These are phyloP conservation scores for Nothobranchius furzeri DNA, from an alignment of 2,113 vertebrate genomes.

Conservation along the genomic window DNA sequence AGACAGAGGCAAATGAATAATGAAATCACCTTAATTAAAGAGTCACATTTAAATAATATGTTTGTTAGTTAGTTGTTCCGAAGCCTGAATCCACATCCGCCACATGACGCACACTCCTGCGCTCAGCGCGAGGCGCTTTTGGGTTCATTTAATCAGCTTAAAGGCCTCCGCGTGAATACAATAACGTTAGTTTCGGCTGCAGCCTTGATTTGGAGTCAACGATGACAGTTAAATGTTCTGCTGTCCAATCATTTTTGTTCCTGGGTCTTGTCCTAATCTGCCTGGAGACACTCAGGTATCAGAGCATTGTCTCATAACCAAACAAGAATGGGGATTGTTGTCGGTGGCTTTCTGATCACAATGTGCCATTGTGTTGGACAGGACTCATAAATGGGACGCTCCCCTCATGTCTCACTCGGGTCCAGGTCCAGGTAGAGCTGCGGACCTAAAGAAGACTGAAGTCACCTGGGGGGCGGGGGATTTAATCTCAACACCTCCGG, in stretches of 20 bases:
- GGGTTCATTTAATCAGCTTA: constrained; percentile 77
- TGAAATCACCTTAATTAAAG: too few species aligned
- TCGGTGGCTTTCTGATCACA: constrained; percentile 68
- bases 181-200: constrained; percentile 78
- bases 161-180: constrained; percentile 79
- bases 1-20: too few species aligned
- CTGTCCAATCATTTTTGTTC: neutral
- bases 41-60: too few species aligned
- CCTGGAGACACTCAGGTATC: constrained; percentile 52
- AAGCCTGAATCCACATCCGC: constrained; percentile 76
- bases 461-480: too few species aligned
- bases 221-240: neutral
- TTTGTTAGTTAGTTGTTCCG: too few species aligned
- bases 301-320: constrained; percentile 67
- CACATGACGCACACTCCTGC: constrained; percentile 30
- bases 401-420: constrained; percentile 46
- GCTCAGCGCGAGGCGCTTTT: constrained; percentile 69
- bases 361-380: constrained; percentile 81
- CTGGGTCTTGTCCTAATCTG: constrained; percentile 50
- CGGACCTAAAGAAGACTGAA: neutral
- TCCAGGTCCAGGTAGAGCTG: constrained; percentile 51
- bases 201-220: neutral
- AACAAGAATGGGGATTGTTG: constrained; percentile 79
- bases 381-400: constrained; percentile 78
- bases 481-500: constrained; percentile 5